Evolutionary conservation across 2,113 vertebrate genomes (phyloP), one percentile per base, ranked within the genome.

Genomic region (Dinomys branickii): DNA sequence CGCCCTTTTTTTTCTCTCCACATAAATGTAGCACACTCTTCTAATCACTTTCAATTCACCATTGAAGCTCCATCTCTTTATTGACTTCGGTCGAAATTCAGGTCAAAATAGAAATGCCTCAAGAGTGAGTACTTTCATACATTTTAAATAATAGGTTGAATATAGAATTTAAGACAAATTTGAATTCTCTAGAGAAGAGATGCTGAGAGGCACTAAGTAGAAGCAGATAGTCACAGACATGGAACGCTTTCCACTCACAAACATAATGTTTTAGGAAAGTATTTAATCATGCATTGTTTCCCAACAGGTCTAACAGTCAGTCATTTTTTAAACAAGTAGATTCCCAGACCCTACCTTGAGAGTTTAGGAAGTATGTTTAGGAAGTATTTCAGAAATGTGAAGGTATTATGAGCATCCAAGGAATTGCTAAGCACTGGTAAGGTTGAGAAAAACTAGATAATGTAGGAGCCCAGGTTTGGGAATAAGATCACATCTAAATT

Each of bases 371-470:
- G 38, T 95, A 82, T 56, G 28, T 88, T 41, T 94, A 35, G 11
- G 30, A 44, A 33, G 30, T 38, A 20, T 59, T 71, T 92, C 35
- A 85, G 89, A n/a, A 97, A 88, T 93, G 75, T 58, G 28, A 94
- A 94, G 52, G 61, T 63, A 90, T 95, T 92, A 95, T 85, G 41
- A 95, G 59, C n/a, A 90, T 65, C 33, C 61, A n/a, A 17, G 33
- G 56, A 33, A 87, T 44, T 95, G 33, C 41, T 94, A 90, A 84
- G 1, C 54, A 2, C 65, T 86, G 35, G 78, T 33, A 96, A 82
- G 7, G 92, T 84, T 84, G 38, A 81, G 56, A 92, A 92, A 38
- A 92, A 19, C n/a, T 94, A 50, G 24, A 82, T 75, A 38, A 65
- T 5, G 83, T 82, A 96, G 54, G 13, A 88, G 30, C 41, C 52